Base-by-base conservation (phyloP, 2,113 vertebrate genomes). In the Cryptotis parvus region DNA sequence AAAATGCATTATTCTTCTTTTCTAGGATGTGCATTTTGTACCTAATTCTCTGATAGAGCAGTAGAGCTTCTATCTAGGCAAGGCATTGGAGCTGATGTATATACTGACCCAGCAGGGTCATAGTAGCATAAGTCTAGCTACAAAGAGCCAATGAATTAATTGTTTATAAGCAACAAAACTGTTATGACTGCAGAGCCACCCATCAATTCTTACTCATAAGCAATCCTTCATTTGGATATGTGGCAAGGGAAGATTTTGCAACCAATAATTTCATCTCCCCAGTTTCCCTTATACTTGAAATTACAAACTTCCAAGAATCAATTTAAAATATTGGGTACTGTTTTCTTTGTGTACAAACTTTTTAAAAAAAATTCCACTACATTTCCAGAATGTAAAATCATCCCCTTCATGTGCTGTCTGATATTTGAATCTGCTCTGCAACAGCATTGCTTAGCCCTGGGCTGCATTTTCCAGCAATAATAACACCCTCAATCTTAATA, bases 321-420 rank as follows among this genome's bases (percentile, higher is more conserved):
- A 84, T 65, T 49, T 84, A 68, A 91, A 92, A 43, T 73, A 87
- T 55, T 29, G 76, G 4, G 81, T n/a, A 80, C 10, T 58, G 66
- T 27, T 49, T 15, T 90, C 1, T 77, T 9, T 66, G 24, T 52
- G 24, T 22, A 84, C 31, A 76, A 63, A 55, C 29, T 52, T n/a
- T n/a, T n/a, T 80, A 77, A 18, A 55, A 63, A 91, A 69, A 52
- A 12, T 52, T 35, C 41, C 4, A 12, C 1, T 20, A 12, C 15
- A 16, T 6, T 89, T 86, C 35, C 27, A 49, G 10, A 77, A 52
- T 3, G 6, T 14, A 91, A 80, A 24, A 29, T 74, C 58, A 37
- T 84, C 73, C 58, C 41, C 8, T 52, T 82, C n/a, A 41, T 29
- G 26, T 78, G 61, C 18, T 20, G 0, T 12, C 27, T 66, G 26